A percentile compares a stretch with the other conserved stretches of the same genome.
Evolutionary conservation across 2,797 vertebrate species (phyloP).

Genomic region (Phrynocephalus vlangalii): DNA sequence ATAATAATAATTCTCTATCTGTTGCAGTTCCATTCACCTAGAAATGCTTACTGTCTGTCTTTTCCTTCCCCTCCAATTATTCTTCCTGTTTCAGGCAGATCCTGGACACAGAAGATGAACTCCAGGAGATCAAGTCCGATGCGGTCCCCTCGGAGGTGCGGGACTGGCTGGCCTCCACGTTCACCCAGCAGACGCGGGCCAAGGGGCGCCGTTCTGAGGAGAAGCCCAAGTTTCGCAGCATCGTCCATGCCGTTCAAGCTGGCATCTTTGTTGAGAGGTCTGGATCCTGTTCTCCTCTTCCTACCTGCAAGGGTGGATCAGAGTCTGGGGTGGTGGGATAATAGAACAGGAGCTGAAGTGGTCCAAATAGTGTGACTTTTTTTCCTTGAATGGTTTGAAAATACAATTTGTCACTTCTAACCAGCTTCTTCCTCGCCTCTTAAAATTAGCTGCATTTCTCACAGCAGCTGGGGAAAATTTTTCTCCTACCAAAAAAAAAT

Average conservation of each 20-base stretch:
- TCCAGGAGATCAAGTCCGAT: slow-evolving; percentile 90
- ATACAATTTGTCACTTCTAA: no score
- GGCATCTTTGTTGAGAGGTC: slow-evolving; percentile 96
- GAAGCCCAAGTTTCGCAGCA: slow-evolving; percentile 94
- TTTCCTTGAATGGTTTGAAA: not conserved
- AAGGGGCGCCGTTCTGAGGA: slow-evolving; percentile 85
- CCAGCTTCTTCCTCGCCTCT: not conserved
- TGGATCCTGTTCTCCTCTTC: not conserved
- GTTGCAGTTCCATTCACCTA: not conserved
- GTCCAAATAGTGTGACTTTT: not conserved
- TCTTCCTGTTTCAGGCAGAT: slow-evolving; percentile 80
- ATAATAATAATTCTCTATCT: not conserved
- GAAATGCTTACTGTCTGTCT: not conserved
- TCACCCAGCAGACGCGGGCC: slow-evolving; percentile 86
- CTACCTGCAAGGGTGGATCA: no score
- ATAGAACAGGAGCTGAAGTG: not conserved
- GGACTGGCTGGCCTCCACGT: slow-evolving; percentile 93
- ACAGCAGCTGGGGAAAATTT: not conserved
- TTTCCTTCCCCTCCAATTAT: not conserved
- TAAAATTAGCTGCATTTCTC: not conserved
- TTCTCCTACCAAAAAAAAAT: not conserved
- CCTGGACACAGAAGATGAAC: slow-evolving; percentile 90
- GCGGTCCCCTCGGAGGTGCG: slow-evolving; percentile 91
- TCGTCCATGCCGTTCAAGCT: slow-evolving; percentile 93
- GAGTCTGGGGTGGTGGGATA: not conserved